Conservation (phyloP, 2,888 invertebrate species). For the Caenorhabditis parvicauda region DNA sequence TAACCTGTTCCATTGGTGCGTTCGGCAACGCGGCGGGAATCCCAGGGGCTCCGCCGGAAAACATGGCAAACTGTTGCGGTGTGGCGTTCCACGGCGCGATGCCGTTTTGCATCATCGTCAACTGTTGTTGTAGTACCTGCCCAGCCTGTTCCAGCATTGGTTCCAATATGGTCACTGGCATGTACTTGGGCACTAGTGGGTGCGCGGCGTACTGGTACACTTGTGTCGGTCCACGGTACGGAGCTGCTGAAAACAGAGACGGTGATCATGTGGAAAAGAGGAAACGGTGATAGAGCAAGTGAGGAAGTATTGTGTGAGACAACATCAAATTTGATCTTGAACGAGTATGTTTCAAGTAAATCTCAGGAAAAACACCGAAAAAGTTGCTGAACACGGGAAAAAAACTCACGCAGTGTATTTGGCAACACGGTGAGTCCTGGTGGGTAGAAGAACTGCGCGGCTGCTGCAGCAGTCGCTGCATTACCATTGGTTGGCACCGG, state of each 20-base stretch:
- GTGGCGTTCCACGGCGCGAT: too few species aligned
- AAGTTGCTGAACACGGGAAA: not conserved
- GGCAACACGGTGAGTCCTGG: conserved; percentile 49
- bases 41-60: conserved; percentile 19
- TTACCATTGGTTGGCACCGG: conserved; percentile 8
- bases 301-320: not conserved
- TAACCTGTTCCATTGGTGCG: too few species aligned
- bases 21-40: not conserved
- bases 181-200: conserved; percentile 42
- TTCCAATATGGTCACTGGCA: conserved; percentile 56
- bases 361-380: not conserved
- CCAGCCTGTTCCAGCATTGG: conserved; percentile 29
- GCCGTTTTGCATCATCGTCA: too few species aligned
- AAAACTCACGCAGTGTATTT: conserved; percentile 33
- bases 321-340: not conserved
- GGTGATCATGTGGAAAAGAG: conserved; percentile 21
- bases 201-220: conserved; percentile 18
- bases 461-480: conserved; percentile 28
- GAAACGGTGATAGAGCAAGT: conserved; percentile 11
- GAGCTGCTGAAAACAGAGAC: conserved; percentile 26
- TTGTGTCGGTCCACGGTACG: conserved; percentile 5
- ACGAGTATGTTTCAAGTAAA: not conserved
- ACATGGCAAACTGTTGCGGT: conserved; percentile 21
- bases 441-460: conserved; percentile 55
- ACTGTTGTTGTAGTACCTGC: conserved; percentile 23